Evolutionary conservation across 1,140 invertebrate genomes (phyloP).

Genomic region (Atta cephalotes): DNA sequence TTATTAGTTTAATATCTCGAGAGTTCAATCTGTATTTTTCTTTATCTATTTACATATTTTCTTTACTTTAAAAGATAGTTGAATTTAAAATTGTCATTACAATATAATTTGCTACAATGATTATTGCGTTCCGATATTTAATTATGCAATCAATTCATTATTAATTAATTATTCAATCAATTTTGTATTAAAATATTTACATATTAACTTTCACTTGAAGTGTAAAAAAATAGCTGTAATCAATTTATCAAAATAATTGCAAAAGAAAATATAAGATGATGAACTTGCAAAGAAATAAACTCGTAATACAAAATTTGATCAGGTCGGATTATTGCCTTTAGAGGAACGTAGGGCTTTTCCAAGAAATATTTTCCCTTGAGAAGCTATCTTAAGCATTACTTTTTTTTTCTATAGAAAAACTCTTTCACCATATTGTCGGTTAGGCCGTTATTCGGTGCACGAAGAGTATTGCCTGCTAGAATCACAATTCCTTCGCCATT

Average conservation of each 20-base stretch:
- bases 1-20: too few relatives aligned
- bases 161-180: constrained; percentile 44
- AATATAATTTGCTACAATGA: neutral
- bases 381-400: neutral
- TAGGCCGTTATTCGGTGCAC: constrained; percentile 64
- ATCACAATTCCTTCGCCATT: constrained; percentile 63
- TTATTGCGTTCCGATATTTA: constrained; percentile 2
- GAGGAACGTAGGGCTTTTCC: neutral
- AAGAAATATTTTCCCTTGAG: neutral
- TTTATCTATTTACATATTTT: constrained; percentile 2
- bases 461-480: constrained; percentile 64
- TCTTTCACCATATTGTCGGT: constrained; percentile 2
- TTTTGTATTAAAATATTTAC: constrained; percentile 30
- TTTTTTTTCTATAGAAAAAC: constrained; percentile 4
- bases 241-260: neutral
- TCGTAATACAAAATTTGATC: neutral
- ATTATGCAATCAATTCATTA: neutral
- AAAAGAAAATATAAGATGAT: neutral
- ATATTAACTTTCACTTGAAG: constrained; percentile 12
- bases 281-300: neutral
- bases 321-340: neutral
- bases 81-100: constrained; percentile 14
- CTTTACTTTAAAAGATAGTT: neutral
- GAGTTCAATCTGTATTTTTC: too few relatives aligned
- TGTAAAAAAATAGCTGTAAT: neutral